phyloP scores from a whole-genome alignment of 2,113 vertebrate species.

The Petromus typicus region DNA sequence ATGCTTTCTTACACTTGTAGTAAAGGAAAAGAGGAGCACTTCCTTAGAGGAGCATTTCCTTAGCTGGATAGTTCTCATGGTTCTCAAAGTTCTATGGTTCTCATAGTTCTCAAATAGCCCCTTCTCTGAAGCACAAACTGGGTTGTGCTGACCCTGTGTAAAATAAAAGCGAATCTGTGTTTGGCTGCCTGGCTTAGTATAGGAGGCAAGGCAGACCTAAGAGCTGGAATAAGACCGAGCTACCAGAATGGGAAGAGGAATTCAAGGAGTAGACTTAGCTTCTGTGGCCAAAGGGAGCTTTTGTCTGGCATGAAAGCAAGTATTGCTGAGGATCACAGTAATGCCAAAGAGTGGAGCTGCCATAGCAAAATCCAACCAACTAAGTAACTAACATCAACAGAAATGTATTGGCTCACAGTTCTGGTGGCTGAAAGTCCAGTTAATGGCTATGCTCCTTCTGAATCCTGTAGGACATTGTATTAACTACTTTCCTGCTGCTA shows the following conservation, averaged over 20 bases:
- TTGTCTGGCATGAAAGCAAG: not conserved
- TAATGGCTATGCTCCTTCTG: not conserved
- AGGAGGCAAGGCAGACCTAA: not conserved
- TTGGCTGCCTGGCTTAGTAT: not conserved
- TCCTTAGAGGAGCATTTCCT: conserved; percentile 32
- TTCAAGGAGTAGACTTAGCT: not conserved
- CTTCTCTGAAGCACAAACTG: not conserved
- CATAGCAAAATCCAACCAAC: not conserved
- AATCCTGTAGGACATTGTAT: not conserved
- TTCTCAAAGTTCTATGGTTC: conserved; percentile 28
- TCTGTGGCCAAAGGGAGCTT: not conserved
- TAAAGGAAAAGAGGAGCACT: not conserved
- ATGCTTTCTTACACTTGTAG: not conserved
- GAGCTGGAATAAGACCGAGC: not conserved
- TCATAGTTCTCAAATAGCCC: conserved; percentile 22
- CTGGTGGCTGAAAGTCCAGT: not conserved
- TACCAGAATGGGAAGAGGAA: not conserved
- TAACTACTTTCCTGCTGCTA: not conserved
- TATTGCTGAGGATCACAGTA: not conserved
- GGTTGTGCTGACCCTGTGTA: not conserved
- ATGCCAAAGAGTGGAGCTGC: not conserved
- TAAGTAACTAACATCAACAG: not conserved
- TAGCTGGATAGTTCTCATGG: conserved; percentile 21
- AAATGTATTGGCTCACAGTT: not conserved
- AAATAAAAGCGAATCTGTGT: conserved; percentile 23